phyloP scores from a whole-genome alignment of 2,797 vertebrate genomes.

The Muscicapa comitata region DNA sequence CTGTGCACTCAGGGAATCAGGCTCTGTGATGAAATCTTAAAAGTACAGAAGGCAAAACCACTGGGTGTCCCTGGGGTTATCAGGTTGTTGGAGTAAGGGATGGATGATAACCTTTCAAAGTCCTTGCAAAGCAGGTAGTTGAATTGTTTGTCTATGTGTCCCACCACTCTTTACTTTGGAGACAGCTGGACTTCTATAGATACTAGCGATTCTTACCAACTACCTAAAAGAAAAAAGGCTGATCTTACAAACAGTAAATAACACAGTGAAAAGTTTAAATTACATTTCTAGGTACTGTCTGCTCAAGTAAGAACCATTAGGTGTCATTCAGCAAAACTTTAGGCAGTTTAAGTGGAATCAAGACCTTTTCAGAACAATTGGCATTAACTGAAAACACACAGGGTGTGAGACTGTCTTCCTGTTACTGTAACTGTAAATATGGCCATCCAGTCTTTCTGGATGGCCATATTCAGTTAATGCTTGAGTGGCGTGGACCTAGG shows the following conservation, averaged over 20 bases:
- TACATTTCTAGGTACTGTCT: not conserved
- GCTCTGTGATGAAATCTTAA: not conserved
- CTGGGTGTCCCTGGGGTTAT: not conserved
- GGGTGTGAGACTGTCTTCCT: no score
- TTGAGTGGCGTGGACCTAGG: not conserved
- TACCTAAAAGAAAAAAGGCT: not conserved
- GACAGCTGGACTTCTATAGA: not conserved
- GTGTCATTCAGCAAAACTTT: not conserved
- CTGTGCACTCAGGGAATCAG: not conserved
- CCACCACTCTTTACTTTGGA: not conserved
- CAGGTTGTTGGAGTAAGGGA: not conserved
- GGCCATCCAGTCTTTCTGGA: no score
- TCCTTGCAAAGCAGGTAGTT: not conserved
- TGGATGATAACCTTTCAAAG: not conserved
- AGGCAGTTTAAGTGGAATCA: not conserved
- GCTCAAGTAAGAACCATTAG: not conserved
- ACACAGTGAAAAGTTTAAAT: not conserved
- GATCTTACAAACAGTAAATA: not conserved
- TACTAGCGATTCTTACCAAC: rapidly evolving
- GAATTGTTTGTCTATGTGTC: rapidly evolving
- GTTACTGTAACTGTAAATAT: no score
- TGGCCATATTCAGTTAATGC: not conserved
- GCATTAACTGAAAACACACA: no score
- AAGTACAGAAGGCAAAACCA: rapidly evolving
- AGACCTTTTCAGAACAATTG: not conserved